phyloP scores from a whole-genome alignment of 2,797 vertebrate species.

The Pseudomugil tenellus region DNA sequence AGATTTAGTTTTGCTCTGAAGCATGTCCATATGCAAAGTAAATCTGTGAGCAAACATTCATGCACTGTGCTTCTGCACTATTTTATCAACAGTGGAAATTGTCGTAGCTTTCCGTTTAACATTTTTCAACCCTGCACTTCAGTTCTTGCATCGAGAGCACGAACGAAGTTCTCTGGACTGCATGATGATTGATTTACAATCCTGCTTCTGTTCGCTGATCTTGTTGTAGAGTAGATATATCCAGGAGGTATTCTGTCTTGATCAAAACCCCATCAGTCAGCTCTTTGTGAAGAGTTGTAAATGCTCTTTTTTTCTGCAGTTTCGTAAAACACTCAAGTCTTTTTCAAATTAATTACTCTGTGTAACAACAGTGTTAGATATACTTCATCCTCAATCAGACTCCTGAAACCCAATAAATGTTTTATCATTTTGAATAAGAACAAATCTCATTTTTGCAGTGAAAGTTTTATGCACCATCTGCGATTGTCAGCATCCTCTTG shows the following conservation, averaged over 20 bases:
- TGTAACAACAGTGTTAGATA: neutral
- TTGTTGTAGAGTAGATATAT: neutral
- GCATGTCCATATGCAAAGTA: neutral
- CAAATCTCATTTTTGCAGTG: slow-evolving; percentile 3
- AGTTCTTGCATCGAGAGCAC: neutral
- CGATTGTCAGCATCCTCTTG: neutral
- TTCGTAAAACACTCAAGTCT: neutral
- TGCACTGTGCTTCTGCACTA: neutral
- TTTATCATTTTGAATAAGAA: neutral
- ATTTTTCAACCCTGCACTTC: neutral
- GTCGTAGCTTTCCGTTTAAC: neutral
- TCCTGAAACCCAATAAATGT: neutral
- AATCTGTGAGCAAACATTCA: neutral
- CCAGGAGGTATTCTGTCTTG: neutral
- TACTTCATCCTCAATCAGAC: neutral
- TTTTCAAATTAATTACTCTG: neutral
- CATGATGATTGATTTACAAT: neutral
- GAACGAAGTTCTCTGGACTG: neutral
- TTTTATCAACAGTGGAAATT: neutral
- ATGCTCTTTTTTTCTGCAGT: neutral
- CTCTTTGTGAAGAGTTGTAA: neutral
- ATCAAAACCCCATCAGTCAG: neutral
- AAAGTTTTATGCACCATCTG: neutral
- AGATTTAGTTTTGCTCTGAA: neutral
- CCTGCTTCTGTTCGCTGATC: neutral